These are phyloP conservation scores for Leucania comma DNA, from an alignment of 2,888 invertebrate genomes.

Conservation along the genomic window DNA sequence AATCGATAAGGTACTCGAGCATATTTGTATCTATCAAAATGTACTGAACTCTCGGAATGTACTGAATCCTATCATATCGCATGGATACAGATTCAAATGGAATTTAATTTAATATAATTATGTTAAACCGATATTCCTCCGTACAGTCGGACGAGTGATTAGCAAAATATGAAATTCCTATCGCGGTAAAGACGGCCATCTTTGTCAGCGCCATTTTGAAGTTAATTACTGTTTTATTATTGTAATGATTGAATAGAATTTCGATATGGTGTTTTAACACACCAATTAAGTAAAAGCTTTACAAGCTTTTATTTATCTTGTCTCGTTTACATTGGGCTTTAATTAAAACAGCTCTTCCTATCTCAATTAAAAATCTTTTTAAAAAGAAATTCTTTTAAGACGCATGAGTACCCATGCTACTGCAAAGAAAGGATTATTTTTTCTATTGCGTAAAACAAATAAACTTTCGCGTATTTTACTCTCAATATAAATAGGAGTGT, in stretches of 20 bases:
- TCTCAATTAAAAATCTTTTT: slow-evolving; percentile 10
- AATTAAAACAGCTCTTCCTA: slow-evolving; percentile 12
- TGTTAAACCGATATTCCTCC: slow-evolving; percentile 66
- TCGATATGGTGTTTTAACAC: neutral
- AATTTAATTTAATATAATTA: slow-evolving; percentile 79
- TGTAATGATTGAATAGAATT: slow-evolving; percentile 19
- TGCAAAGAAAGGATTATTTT: neutral
- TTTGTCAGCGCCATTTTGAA: slow-evolving; percentile 29
- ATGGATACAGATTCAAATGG: slow-evolving; percentile 66
- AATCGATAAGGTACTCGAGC: slow-evolving; percentile 48
- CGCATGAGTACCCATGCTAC: neutral
- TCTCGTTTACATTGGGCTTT: neutral
- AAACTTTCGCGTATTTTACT: slow-evolving; percentile 37
- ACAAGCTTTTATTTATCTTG: neutral
- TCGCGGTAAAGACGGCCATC: slow-evolving; percentile 32
- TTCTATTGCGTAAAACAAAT: slow-evolving; percentile 37
- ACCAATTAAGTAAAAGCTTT: neutral
- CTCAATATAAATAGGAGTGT: slow-evolving; percentile 39
- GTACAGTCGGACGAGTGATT: slow-evolving; percentile 56
- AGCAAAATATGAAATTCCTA: slow-evolving; percentile 76
- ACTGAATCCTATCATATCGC: slow-evolving; percentile 61
- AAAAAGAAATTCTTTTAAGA: neutral
- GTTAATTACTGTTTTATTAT: slow-evolving; percentile 44
- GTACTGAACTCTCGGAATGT: slow-evolving; percentile 57
- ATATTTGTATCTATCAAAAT: slow-evolving; percentile 50